Evolutionary conservation across 2,888 invertebrate genomes (phyloP).

Genomic region (Mimachlamys varia): DNA sequence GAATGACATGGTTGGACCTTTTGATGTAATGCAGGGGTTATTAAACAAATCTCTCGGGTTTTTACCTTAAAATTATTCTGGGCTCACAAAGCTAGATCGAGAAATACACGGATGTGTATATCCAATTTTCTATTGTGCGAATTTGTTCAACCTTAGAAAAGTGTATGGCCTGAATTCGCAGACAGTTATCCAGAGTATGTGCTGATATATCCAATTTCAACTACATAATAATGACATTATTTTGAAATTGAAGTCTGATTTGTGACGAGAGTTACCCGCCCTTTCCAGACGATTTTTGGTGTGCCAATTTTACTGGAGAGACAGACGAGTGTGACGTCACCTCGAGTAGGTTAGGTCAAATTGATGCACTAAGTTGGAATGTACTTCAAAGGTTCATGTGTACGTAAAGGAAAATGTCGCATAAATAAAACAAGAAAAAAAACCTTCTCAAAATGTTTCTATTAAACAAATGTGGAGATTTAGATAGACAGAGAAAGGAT

Average conservation of each 20-base stretch:
- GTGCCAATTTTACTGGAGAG: not conserved
- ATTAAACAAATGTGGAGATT: too few relatives aligned
- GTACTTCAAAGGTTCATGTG: not conserved
- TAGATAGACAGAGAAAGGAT: too few relatives aligned
- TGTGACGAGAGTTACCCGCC: conserved; percentile 26
- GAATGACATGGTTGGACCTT: conserved; percentile 31
- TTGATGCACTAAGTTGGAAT: not conserved
- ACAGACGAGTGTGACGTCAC: not conserved
- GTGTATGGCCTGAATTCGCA: conserved; percentile 7
- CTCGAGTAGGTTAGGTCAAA: not conserved
- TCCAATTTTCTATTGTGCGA: conserved; percentile 17
- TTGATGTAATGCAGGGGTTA: conserved; percentile 31
- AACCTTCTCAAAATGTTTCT: too few relatives aligned
- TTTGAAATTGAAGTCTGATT: conserved; percentile 31
- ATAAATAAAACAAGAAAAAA: not conserved
- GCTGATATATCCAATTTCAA: conserved; percentile 28
- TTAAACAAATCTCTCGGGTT: conserved; percentile 33
- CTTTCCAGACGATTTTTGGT: not conserved
- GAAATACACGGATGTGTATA: conserved; percentile 26
- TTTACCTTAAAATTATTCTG: conserved; percentile 36
- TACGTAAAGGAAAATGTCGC: not conserved
- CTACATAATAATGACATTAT: conserved; percentile 36
- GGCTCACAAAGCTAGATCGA: conserved; percentile 13
- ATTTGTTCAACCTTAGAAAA: conserved; percentile 8
- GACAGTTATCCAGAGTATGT: conserved; percentile 8